These are phyloP conservation scores for Drosophila aldrichi DNA, from an alignment of 2,888 invertebrate species.

Conservation along the genomic window DNA sequence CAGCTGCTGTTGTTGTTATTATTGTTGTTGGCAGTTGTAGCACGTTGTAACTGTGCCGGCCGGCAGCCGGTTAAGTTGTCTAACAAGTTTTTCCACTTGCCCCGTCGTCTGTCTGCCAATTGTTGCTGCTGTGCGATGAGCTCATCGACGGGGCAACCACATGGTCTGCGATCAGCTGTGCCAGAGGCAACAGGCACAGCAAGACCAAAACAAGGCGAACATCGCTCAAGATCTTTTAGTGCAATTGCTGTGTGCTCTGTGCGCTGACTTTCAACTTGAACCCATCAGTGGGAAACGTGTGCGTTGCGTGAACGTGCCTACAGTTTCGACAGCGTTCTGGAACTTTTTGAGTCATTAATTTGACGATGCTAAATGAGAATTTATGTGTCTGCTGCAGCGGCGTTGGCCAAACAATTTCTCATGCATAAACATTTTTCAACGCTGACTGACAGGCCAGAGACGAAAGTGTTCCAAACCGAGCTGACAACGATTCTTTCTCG, in stretches of 20 bases:
- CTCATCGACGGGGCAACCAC: conserved; percentile 57
- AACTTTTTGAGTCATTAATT: conserved; percentile 75
- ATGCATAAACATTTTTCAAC: conserved; percentile 76
- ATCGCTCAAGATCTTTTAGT: conserved; percentile 30
- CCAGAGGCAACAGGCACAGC: conserved; percentile 3
- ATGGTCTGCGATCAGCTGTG: conserved; percentile 62
- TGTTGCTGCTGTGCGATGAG: conserved; percentile 42
- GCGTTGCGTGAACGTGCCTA: conserved; percentile 40
- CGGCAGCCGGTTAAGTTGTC: conserved; percentile 75
- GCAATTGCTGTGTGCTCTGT: conserved; percentile 26
- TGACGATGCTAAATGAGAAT: conserved; percentile 80
- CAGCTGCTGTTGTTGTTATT: not conserved
- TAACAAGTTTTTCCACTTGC: conserved; percentile 74
- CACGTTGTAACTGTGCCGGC: conserved; percentile 69
- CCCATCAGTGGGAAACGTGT: conserved; percentile 30
- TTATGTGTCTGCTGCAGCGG: conserved; percentile 76
- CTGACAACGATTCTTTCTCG: conserved; percentile 48
- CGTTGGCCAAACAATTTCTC: conserved; percentile 65
- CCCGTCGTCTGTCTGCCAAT: not conserved
- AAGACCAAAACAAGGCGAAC: conserved; percentile 3
- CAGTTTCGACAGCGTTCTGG: conserved; percentile 38
- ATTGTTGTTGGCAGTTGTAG: conserved; percentile 43
- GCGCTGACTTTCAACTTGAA: conserved; percentile 55
- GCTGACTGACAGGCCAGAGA: conserved; percentile 53
- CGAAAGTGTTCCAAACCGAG: conserved; percentile 23